Evolutionary conservation across 2,888 invertebrate genomes (phyloP).

Genomic region (Dryobotodes eremita): DNA sequence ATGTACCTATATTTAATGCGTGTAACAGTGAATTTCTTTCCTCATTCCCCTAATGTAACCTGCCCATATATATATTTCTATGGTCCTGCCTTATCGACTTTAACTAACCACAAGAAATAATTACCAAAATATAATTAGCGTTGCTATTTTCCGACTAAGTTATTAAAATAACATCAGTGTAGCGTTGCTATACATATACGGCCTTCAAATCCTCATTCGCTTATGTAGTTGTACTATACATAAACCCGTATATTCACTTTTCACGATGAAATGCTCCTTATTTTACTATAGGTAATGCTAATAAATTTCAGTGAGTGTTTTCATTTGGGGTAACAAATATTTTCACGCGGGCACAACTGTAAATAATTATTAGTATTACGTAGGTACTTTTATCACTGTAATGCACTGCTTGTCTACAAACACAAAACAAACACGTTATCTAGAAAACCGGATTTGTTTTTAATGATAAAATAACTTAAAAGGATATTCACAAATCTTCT

Average conservation of each 20-base stretch:
- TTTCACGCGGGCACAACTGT: not conserved
- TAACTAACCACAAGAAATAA: not conserved
- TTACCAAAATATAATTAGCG: not conserved
- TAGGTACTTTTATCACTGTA: constrained; percentile 41
- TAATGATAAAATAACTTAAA: constrained; percentile 33
- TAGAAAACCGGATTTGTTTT: constrained; percentile 45
- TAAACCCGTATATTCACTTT: constrained; percentile 6
- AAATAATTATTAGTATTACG: not conserved
- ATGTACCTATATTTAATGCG: not conserved
- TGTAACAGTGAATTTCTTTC: not conserved
- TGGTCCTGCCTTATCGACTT: not conserved
- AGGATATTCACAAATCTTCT: constrained; percentile 58
- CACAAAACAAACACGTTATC: constrained; percentile 27
- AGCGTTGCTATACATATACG: not conserved
- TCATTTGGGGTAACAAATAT: not conserved
- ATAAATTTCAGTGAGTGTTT: constrained; percentile 1
- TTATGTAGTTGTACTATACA: not conserved
- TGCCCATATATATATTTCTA: no score
- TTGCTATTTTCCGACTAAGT: not conserved
- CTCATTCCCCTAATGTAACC: not conserved
- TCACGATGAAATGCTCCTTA: not conserved
- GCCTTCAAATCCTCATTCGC: not conserved
- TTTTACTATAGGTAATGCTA: not conserved
- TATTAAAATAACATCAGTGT: constrained; percentile 7
- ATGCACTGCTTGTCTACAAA: constrained; percentile 35